Percentiles rank a stretch among this genome's conserved stretches.
Conservation (phyloP, 1,140 invertebrate genomes). For the Coptotermes formosanus region DNA sequence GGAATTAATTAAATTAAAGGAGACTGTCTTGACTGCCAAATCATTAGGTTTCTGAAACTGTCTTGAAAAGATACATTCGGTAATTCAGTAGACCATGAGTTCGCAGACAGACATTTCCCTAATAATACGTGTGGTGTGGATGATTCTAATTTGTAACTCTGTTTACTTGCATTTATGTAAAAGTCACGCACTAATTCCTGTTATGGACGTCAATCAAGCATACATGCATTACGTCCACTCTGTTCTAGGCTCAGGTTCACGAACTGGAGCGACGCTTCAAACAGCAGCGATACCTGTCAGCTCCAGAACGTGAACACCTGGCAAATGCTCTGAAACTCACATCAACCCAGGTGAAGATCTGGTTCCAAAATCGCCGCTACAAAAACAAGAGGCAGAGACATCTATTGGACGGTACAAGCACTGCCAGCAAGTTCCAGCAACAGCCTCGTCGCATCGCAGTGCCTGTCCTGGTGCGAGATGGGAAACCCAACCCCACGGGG, state of each 20-base stretch:
- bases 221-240: background rate
- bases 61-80: too few species aligned
- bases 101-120: too few species aligned
- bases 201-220: too few species aligned
- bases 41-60: too few species aligned
- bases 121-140: too few species aligned
- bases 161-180: too few species aligned
- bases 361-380: conserved; percentile 67
- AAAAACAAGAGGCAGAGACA: conserved; percentile 53
- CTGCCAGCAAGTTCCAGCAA: too few species aligned
- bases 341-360: conserved; percentile 57
- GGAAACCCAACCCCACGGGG: conserved; percentile 64
- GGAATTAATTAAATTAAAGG: too few species aligned
- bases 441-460: conserved; percentile 84
- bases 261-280: conserved; percentile 67
- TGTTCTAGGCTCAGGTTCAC: conserved; percentile 70
- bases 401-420: background rate
- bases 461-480: conserved; percentile 93
- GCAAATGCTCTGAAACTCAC: conserved; percentile 55
- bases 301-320: conserved; percentile 64
- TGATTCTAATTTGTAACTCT: too few species aligned
- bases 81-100: too few species aligned
- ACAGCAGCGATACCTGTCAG: conserved; percentile 67
- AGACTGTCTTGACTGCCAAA: too few species aligned
- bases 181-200: too few species aligned